phyloP scores from a whole-genome alignment of 2,113 vertebrate species.

The Scatophagus argus region DNA sequence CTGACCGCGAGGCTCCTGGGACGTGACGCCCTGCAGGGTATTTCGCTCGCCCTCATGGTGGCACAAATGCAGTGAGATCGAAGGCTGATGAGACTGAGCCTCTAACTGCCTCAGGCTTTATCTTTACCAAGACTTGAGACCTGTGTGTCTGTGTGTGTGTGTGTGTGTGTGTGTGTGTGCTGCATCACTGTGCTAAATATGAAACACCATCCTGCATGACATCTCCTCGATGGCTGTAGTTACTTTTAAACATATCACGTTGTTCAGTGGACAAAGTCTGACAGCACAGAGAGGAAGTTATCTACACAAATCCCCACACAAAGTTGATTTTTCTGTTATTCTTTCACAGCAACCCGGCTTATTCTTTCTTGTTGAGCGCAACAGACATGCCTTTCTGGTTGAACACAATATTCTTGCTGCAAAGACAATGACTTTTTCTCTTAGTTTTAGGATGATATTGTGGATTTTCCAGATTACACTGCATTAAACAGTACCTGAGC shows the following conservation, averaged over 20 bases:
- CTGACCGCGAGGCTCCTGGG: neutral
- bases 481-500: too few relatives aligned
- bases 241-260: too few relatives aligned
- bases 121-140: conserved; percentile 46
- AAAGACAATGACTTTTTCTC: too few relatives aligned
- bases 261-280: too few relatives aligned
- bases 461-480: too few relatives aligned
- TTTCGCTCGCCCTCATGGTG: conserved; percentile 5
- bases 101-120: conserved; percentile 33
- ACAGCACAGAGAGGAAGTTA: too few relatives aligned
- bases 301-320: too few relatives aligned
- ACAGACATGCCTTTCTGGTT: neutral
- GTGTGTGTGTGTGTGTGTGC: neutral
- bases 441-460: too few relatives aligned
- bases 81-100: neutral
- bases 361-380: neutral
- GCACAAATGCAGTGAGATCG: neutral
- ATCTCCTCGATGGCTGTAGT: too few relatives aligned
- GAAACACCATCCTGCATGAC: too few relatives aligned
- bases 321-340: neutral
- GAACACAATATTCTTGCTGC: too few relatives aligned
- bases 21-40: neutral
- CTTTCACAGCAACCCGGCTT: neutral
- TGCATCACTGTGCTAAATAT: conserved; percentile 23
- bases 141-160: neutral